Conservation (phyloP, 2,797 vertebrate genomes). For the Anguilla anguilla region DNA sequence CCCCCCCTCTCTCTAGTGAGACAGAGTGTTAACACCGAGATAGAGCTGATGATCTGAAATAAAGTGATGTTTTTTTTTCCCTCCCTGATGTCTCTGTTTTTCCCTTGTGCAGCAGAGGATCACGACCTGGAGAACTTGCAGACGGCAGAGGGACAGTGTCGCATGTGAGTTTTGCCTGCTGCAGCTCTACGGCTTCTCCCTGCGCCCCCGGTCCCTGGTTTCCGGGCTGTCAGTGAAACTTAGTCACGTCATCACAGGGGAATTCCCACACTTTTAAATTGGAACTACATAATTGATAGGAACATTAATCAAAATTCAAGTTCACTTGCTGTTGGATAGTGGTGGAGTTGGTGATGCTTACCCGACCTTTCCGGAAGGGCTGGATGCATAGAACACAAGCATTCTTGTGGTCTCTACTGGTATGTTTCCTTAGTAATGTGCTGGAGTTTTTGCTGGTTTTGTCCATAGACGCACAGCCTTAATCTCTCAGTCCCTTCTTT, state of each 20-base stretch:
- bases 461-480: constrained; percentile 32
- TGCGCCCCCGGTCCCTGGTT: background rate
- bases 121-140: constrained; percentile 64
- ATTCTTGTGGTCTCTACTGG: background rate
- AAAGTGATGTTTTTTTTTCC: background rate
- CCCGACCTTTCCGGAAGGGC: background rate
- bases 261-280: background rate
- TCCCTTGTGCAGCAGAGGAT: constrained; percentile 59
- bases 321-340: background rate
- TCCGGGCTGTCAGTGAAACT: background rate
- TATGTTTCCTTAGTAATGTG: background rate
- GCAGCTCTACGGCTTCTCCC: background rate
- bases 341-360: background rate
- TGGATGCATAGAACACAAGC: background rate
- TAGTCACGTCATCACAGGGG: background rate
- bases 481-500: constrained; percentile 55
- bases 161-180: constrained; percentile 65
- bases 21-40: background rate
- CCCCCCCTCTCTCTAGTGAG: too few species aligned
- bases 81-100: background rate
- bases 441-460: constrained; percentile 51
- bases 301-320: background rate
- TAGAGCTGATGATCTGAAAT: background rate
- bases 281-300: background rate
- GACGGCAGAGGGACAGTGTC: constrained; percentile 70